Evolutionary conservation across 1,140 invertebrate species (phyloP).

Genomic region (Anoplophora glabripennis): DNA sequence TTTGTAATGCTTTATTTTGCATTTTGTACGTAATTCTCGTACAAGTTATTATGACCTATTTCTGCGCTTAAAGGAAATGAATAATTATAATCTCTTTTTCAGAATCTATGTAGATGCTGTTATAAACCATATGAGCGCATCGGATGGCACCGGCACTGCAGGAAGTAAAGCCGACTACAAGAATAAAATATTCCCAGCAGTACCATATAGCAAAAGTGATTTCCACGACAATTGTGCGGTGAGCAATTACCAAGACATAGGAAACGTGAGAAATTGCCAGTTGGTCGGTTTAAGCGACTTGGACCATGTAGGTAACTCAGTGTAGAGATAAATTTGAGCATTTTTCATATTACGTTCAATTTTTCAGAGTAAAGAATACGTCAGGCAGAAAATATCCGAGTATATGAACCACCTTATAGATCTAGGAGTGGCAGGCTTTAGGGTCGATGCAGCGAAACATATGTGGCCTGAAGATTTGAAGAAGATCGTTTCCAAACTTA

Average conservation of each 20-base stretch:
- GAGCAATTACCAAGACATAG: conserved; percentile 49
- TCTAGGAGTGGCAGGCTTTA: conserved; percentile 77
- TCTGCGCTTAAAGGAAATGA: neutral
- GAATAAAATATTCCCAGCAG: conserved; percentile 54
- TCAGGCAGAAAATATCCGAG: conserved; percentile 62
- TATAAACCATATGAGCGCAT: conserved; percentile 83
- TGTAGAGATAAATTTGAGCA: neutral
- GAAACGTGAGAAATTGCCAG: conserved; percentile 71
- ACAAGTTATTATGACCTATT: neutral
- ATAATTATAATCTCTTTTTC: conserved; percentile 6
- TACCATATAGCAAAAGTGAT: conserved; percentile 56
- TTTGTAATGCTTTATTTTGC: neutral
- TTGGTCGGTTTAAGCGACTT: conserved; percentile 72
- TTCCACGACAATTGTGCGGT: conserved; percentile 59
- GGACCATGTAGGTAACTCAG: conserved; percentile 51
- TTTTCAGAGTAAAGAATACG: conserved; percentile 56
- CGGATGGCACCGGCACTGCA: conserved; percentile 53
- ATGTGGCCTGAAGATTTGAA: conserved; percentile 74
- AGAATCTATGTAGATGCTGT: conserved; percentile 83
- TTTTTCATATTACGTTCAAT: neutral
- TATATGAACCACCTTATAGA: conserved; percentile 70
- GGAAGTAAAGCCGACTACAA: conserved; percentile 56
- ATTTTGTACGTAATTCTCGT: neutral
- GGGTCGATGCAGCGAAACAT: conserved; percentile 68
- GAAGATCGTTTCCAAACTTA: conserved; percentile 58